Conservation (phyloP, 2,113 vertebrate species). For the Rhagologus leucostigma region DNA sequence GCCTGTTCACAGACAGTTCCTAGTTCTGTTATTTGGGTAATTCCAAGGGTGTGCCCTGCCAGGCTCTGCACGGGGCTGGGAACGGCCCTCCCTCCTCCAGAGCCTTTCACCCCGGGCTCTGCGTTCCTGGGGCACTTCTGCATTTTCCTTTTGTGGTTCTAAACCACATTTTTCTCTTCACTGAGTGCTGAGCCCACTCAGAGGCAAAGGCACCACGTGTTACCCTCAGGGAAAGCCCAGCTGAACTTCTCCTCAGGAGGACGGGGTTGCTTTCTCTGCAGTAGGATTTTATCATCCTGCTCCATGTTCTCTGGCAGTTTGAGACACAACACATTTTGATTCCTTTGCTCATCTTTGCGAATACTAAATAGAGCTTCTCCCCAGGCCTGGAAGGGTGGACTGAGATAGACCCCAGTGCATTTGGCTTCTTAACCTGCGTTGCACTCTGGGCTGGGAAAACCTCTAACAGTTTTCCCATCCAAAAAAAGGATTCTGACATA, state of each 20-base stretch:
- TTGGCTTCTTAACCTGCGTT: background rate
- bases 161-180: background rate
- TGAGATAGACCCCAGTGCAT: background rate
- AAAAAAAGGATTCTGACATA: background rate
- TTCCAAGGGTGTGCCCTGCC: background rate
- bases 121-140: background rate
- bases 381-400: background rate
- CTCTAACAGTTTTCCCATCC: background rate
- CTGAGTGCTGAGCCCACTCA: background rate
- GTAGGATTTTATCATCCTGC: background rate
- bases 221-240: background rate
- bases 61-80: background rate
- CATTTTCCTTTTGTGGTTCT: background rate
- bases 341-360: background rate
- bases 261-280: background rate
- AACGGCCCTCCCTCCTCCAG: fast-evolving
- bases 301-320: background rate
- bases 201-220: background rate
- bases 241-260: background rate
- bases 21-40: background rate
- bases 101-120: background rate
- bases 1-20: background rate
- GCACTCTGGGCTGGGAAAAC: background rate
- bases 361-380: background rate
- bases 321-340: background rate